phyloP scores from a whole-genome alignment of 2,113 vertebrate species.

The Oreochromis tanganicae region DNA sequence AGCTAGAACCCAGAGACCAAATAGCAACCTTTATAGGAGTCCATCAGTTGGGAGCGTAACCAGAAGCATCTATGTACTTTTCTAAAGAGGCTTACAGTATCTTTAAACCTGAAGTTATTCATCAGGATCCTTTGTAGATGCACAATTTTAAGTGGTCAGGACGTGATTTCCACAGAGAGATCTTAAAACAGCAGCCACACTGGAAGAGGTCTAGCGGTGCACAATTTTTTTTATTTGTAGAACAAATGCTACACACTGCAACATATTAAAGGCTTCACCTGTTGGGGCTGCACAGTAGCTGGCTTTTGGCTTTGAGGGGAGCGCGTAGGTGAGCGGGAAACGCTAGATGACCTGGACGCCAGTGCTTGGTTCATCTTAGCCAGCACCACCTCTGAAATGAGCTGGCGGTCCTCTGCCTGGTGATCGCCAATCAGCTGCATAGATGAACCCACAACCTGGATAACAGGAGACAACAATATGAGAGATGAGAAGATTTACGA shows the following conservation, averaged over 20 bases:
- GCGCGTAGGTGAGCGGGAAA: constrained; percentile 68
- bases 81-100: neutral
- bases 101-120: neutral
- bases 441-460: constrained; percentile 91
- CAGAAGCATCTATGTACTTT: neutral
- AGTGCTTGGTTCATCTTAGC: constrained; percentile 87
- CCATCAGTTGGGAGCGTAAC: neutral
- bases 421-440: constrained; percentile 97
- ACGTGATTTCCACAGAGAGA: neutral
- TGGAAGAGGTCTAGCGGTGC: neutral
- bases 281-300: constrained; percentile 85
- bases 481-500: neutral
- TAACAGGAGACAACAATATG: neutral
- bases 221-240: neutral
- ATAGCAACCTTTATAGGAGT: neutral
- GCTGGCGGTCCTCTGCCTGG: constrained; percentile 89
- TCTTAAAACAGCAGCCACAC: neutral
- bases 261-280: constrained; percentile 71
- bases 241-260: neutral
- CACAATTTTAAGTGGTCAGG: neutral
- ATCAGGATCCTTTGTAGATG: neutral
- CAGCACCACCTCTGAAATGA: constrained; percentile 88
- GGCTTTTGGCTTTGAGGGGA: constrained; percentile 82
- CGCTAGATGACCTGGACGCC: constrained; percentile 62
- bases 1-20: neutral